Evolutionary conservation across 2,888 invertebrate species (phyloP).

Genomic region (Melitaea athalia): DNA sequence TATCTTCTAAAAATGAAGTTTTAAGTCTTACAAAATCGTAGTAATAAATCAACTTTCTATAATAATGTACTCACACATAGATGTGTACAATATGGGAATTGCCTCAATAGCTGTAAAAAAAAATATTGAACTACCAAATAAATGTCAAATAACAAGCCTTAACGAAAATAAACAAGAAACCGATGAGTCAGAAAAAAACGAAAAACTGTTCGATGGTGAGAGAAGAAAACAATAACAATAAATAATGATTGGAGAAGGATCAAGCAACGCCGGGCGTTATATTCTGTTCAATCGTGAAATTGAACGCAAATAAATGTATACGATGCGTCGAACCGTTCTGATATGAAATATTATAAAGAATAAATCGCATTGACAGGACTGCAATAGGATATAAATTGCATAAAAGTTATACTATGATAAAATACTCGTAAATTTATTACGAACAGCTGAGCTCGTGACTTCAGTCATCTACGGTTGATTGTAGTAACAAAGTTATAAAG

Average conservation of each 20-base stretch:
- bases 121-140: slow-evolving; percentile 47
- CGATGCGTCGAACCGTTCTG: slow-evolving; percentile 3
- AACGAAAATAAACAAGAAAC: slow-evolving; percentile 35
- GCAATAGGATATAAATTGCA: not conserved
- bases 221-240: slow-evolving; percentile 66
- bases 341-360: slow-evolving; percentile 3
- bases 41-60: not conserved
- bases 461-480: too few relatives aligned
- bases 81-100: too few relatives aligned
- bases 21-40: too few relatives aligned
- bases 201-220: slow-evolving; percentile 43
- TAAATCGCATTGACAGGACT: not conserved
- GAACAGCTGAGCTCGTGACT: not conserved
- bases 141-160: slow-evolving; percentile 50
- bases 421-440: not conserved
- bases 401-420: slow-evolving; percentile 1
- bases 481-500: too few relatives aligned
- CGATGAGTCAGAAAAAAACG: slow-evolving; percentile 15
- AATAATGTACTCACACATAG: too few relatives aligned
- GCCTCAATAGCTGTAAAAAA: not conserved
- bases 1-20: too few relatives aligned
- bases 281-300: slow-evolving; percentile 29
- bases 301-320: slow-evolving; percentile 22
- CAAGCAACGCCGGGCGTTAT: slow-evolving; percentile 18
- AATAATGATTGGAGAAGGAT: slow-evolving; percentile 60